Base-by-base conservation (phyloP, 2,113 vertebrate genomes). In the Oryzias curvinotus region DNA sequence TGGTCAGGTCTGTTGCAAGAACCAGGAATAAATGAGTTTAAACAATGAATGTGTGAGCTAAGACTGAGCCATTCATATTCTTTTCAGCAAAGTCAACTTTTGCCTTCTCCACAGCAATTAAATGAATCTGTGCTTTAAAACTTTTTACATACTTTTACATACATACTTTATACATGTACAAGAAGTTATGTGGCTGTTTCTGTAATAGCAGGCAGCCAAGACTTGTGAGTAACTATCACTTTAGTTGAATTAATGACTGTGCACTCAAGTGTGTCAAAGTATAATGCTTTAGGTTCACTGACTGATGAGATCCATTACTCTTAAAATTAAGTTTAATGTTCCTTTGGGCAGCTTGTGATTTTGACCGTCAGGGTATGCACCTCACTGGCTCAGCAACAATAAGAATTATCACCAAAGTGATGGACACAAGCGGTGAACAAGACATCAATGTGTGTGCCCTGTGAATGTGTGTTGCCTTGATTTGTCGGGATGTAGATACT, bases 301-400 rank as follows among this genome's bases (percentile, higher is more conserved):
- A 91, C 85, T 89, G 92, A 92, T 92, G 88, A 87, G 86, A 84
- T 82, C 87, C 86, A 91, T 93, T 91, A 90, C 85, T 85, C 82
- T 85, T 86, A 71, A 82, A 90, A 91, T 92, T 59, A 89, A 86
- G 84, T 88, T 87, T 86, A 90, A 91, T 88, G 86, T 88, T 85
- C 85, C 88, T 88, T 69, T 78, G 63, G 87, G 75, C 82, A 77
- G 81, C 81, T 88, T 90, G 85, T 87, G 88, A 82, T 89, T 90
- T 75, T 74, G 80, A 86, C 83, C 78, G 52, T 78, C 64, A 57
- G 62, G 56, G 69, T 78, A 56, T 76, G 58, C 51, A 81, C 74
- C 50, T 77, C 52, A 56, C 65, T 50, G 79, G 57, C 71, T 70
- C 68, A 54, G 69, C 77, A 68, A 48, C 62, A 48, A 48, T 56